Percentiles rank a stretch among this genome's conserved stretches.
These are phyloP conservation scores for Lichenostomus cassidix DNA, from an alignment of 2,113 vertebrate genomes.

Conservation along the genomic window DNA sequence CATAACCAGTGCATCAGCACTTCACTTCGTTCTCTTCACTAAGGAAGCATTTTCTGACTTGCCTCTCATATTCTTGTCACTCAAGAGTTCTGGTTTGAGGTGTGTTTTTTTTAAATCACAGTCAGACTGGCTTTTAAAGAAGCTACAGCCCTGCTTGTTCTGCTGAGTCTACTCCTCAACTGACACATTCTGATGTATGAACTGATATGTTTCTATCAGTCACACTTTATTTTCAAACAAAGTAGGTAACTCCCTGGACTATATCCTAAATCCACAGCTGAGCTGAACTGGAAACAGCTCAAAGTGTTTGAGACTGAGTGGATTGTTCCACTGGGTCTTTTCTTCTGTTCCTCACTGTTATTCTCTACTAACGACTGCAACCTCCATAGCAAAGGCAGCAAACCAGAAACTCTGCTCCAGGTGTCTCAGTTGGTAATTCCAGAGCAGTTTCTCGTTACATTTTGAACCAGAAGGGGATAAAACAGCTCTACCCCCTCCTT, in stretches of 20 bases:
- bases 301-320: accelerated
- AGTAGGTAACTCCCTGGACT: background rate
- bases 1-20: background rate
- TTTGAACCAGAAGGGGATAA: background rate
- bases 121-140: background rate
- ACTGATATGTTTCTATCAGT: background rate
- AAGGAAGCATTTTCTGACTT: background rate
- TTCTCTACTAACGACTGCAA: background rate
- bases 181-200: background rate
- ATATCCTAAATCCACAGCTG: background rate
- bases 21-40: background rate
- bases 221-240: background rate
- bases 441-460: background rate
- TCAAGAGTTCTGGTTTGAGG: background rate
- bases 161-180: background rate
- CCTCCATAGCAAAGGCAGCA: background rate
- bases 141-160: background rate
- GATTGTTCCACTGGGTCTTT: background rate
- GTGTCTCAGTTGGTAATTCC: background rate
- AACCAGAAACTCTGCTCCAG: background rate
- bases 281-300: background rate
- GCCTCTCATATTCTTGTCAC: background rate
- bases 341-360: background rate
- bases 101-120: background rate
- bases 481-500: background rate